These are phyloP conservation scores for Camelus bactrianus DNA, from an alignment of 2,113 vertebrate genomes.

Conservation along the genomic window DNA sequence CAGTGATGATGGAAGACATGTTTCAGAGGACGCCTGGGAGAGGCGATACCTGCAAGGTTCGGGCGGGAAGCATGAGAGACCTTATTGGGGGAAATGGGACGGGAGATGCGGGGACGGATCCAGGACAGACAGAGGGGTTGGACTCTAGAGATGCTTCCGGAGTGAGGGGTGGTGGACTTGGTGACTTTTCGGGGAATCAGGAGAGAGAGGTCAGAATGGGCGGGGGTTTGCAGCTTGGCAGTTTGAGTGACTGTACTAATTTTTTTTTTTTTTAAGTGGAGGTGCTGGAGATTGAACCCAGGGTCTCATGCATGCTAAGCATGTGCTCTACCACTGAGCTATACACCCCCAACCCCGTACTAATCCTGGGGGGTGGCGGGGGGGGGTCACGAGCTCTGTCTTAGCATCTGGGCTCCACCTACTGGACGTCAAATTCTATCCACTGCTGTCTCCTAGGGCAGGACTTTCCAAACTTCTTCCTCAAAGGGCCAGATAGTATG, in stretches of 20 bases:
- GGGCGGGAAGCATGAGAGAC: neutral
- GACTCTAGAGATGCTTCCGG: neutral
- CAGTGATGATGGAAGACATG: neutral
- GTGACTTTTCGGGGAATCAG: neutral
- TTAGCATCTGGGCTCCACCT: neutral
- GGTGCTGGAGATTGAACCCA: too few relatives aligned
- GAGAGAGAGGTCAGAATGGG: neutral
- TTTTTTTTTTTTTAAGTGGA: neutral
- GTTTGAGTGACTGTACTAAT: neutral
- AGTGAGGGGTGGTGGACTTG: too few relatives aligned
- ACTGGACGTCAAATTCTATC: too few relatives aligned
- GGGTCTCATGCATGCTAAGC: too few relatives aligned
- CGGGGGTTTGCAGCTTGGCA: neutral
- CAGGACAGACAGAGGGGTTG: neutral
- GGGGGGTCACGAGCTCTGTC: neutral
- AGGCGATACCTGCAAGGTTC: neutral
- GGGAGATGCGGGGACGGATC: neutral
- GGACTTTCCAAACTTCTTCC: too few relatives aligned
- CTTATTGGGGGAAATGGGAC: neutral
- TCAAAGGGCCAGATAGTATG: neutral
- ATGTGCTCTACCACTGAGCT: too few relatives aligned
- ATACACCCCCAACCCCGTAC: too few relatives aligned
- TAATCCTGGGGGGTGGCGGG: neutral
- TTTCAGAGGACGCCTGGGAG: neutral
- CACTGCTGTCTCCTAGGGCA: neutral